Conservation (phyloP, 1,140 invertebrate genomes). For the Cherax destructor region DNA sequence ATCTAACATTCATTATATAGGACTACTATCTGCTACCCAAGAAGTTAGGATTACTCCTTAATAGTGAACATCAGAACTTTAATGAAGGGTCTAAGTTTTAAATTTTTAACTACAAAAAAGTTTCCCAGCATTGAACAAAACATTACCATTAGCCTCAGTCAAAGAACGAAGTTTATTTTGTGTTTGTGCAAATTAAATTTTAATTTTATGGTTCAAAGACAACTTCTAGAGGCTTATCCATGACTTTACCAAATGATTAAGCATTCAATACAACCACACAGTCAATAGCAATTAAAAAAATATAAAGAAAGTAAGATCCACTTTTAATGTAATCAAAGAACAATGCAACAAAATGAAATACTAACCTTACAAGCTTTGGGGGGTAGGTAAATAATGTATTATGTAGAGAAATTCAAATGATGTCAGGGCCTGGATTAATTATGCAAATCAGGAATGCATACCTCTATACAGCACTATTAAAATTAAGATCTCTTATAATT, state of each 20-base stretch:
- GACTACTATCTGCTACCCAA: constrained; percentile 8
- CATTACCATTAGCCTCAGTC: too few species aligned
- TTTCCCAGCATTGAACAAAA: neutral
- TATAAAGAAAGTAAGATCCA: neutral
- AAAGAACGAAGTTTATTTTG: neutral
- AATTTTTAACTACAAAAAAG: neutral
- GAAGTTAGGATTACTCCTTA: neutral
- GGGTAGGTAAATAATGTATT: too few species aligned
- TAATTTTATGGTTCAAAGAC: neutral
- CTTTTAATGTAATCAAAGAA: neutral
- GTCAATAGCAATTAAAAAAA: neutral
- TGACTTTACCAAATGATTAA: neutral
- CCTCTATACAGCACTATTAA: too few species aligned
- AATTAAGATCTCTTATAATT: too few species aligned
- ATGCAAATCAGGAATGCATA: too few species aligned
- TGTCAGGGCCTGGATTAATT: too few species aligned
- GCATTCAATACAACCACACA: neutral
- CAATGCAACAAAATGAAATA: neutral
- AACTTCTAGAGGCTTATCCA: neutral
- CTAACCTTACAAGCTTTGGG: too few species aligned
- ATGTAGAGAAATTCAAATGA: too few species aligned
- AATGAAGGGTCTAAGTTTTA: neutral
- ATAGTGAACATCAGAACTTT: neutral
- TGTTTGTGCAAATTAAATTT: neutral
- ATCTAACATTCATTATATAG: neutral